Percentiles rank a stretch among this genome's conserved stretches.
Evolutionary conservation across 2,888 invertebrate species (phyloP).

Genomic region (Entomobrya multifasciata): DNA sequence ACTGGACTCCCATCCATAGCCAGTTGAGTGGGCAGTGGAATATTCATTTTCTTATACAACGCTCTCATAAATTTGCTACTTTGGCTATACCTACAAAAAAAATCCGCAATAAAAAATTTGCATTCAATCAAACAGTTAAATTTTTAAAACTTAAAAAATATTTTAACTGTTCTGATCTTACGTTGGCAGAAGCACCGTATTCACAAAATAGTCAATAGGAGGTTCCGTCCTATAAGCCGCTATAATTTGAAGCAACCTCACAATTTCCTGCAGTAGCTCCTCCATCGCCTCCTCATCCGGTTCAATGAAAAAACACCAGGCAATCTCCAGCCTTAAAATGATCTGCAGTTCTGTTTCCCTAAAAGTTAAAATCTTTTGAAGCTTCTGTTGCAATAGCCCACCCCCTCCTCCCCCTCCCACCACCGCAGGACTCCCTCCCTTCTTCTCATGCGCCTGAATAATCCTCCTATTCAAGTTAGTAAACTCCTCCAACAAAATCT

Average conservation of each 20-base stretch:
- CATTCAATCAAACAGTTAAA: not conserved
- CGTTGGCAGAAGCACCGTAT: conserved; percentile 57
- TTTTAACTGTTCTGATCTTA: conserved; percentile 49
- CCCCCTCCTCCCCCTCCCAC: not conserved
- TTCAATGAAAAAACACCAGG: conserved; percentile 63
- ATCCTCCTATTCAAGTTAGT: conserved; percentile 59
- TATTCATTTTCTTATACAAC: conserved; percentile 56
- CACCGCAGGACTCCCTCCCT: not conserved
- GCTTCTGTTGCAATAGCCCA: too few relatives aligned
- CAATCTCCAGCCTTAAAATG: conserved; percentile 69
- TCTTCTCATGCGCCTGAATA: conserved; percentile 48
- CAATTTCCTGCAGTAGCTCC: conserved; percentile 61
- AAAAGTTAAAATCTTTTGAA: conserved; percentile 36
- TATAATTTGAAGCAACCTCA: conserved; percentile 68
- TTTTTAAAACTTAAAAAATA: not conserved
- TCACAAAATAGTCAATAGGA: conserved; percentile 68
- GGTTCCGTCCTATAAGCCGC: conserved; percentile 58
- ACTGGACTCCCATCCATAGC: conserved; percentile 61
- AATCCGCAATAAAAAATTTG: not conserved
- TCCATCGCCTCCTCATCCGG: conserved; percentile 58
- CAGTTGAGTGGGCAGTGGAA: conserved; percentile 58
- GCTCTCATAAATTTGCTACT: conserved; percentile 54
- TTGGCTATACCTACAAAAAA: conserved; percentile 61
- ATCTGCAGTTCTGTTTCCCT: conserved; percentile 70
- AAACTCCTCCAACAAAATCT: conserved; percentile 51